Base-by-base conservation (phyloP, 2,888 invertebrate genomes). In the Tryphoninae sp. region DNA sequence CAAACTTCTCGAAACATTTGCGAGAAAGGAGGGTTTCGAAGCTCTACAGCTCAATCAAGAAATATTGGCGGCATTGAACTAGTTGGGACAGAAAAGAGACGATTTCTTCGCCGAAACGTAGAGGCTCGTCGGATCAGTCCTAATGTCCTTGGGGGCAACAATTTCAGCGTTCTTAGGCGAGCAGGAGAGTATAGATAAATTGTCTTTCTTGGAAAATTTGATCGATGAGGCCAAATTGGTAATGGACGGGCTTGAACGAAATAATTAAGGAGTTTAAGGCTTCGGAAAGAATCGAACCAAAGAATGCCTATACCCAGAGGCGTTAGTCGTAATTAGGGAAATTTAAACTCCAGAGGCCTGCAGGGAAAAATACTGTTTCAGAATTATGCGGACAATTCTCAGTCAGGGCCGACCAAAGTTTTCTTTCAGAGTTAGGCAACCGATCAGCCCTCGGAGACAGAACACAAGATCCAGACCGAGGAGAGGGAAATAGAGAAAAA, bases 201-300 rank as follows among this genome's bases (percentile, higher is more conserved):
- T 69, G 7, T 1, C 40, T 13, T n/a, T 80, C 16, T 40, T 80
- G 9, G 40, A 13, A 11, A 40, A 9, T 9, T 40, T 76, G 19
- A 53, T 19, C 9, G 67, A 80, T 19, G 67, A 65, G 2, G 76
- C 65, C 8, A 71, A 77, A 55, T 33, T 80, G 7, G 19, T 68
- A 2, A 33, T 40, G n/a, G 72, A 61, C 53, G 1, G 42, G 72
- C 0, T 9, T 74, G 33, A 61, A 33, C 22, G 78, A 81, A 0
- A 64, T 51, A 13, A 64, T 81, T 0, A 81, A 78, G 4, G 62
- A 73, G 7, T 73, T 51, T 1, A 81, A 81, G 19, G 78, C 74
- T 6, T 4, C 6, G 3, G 26, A 33, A 4, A 33, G 4, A 4
- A 33, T 33, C 4, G 26, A 6, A 33, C 4, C 26, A 4, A 33